Percentiles rank a stretch among this genome's conserved stretches.
These are phyloP conservation scores for Champsocephalus esox DNA, from an alignment of 2,797 vertebrate genomes.

Conservation along the genomic window DNA sequence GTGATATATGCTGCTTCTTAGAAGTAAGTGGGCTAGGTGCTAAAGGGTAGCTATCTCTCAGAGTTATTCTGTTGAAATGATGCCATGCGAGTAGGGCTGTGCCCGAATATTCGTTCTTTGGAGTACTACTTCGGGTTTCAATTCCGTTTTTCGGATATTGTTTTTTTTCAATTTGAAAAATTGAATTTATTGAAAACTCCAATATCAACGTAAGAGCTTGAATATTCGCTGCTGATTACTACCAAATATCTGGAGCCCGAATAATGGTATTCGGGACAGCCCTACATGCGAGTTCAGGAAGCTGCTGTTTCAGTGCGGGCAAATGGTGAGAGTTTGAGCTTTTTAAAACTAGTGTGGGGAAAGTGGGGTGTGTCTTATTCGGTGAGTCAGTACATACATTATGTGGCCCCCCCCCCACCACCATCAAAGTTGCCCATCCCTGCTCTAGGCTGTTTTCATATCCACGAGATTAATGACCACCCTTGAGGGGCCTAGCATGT, in stretches of 20 bases:
- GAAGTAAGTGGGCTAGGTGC: constrained; percentile 47
- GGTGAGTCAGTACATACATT: constrained; percentile 12
- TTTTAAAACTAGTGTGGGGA: constrained; percentile 17
- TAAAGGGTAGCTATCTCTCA: constrained; percentile 51
- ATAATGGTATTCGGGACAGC: too few relatives aligned
- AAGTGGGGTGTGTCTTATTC: constrained; percentile 18
- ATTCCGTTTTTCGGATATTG: too few relatives aligned
- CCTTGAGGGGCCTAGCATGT: constrained; percentile 37
- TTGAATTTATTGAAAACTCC: too few relatives aligned
- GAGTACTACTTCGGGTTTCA: too few relatives aligned
- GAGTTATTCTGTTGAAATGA: constrained; percentile 44
- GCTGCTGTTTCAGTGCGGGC: constrained; percentile 59
- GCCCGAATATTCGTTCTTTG: too few relatives aligned
- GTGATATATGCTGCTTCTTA: constrained; percentile 46
- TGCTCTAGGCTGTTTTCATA: constrained; percentile 43
- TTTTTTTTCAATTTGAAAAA: too few relatives aligned
- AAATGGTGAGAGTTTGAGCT: constrained; percentile 31
- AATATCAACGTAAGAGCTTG: too few relatives aligned
- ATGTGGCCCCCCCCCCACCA: too few relatives aligned
- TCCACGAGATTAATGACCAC: constrained; percentile 48
- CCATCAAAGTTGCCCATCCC: too few relatives aligned
- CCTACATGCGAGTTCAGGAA: constrained; percentile 52
- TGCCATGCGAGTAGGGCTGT: constrained; percentile 42
- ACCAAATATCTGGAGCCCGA: too few relatives aligned
- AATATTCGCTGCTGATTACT: too few relatives aligned